Conservation (phyloP, 2,888 invertebrate genomes). For the Poecilobothrus nobilitatus region DNA sequence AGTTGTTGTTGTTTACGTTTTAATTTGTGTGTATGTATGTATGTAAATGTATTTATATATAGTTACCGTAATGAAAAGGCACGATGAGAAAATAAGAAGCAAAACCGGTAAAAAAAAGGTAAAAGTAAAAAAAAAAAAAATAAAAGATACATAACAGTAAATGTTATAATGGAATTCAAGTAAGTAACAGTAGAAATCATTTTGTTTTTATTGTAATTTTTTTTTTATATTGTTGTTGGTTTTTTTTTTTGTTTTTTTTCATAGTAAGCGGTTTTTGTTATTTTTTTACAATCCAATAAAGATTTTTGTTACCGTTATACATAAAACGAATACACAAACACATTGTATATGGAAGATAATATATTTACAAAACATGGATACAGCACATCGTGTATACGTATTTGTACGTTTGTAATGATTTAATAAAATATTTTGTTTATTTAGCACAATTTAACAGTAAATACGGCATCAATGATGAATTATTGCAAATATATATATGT, state of each 20-base stretch:
- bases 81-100: no score
- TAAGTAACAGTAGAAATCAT: not conserved
- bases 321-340: not conserved
- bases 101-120: not conserved
- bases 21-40: not conserved
- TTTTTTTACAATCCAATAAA: not conserved
- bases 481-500: not conserved
- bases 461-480: not conserved
- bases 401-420: not conserved
- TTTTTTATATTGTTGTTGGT: not conserved
- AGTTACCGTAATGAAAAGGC: no score
- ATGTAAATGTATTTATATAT: no score
- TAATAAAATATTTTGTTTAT: not conserved
- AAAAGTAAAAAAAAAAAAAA: not conserved
- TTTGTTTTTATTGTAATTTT: not conserved
- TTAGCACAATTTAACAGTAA: not conserved
- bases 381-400: not conserved
- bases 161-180: conserved; percentile 5
- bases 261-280: not conserved
- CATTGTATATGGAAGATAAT: not conserved
- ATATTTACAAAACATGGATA: not conserved
- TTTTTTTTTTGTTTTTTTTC: not conserved
- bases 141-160: not conserved
- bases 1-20: no score
- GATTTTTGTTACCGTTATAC: not conserved